Percentiles rank a stretch among this genome's conserved stretches.
These are phyloP conservation scores for Endomychus coccineus DNA, from an alignment of 2,888 invertebrate species.

Conservation along the genomic window DNA sequence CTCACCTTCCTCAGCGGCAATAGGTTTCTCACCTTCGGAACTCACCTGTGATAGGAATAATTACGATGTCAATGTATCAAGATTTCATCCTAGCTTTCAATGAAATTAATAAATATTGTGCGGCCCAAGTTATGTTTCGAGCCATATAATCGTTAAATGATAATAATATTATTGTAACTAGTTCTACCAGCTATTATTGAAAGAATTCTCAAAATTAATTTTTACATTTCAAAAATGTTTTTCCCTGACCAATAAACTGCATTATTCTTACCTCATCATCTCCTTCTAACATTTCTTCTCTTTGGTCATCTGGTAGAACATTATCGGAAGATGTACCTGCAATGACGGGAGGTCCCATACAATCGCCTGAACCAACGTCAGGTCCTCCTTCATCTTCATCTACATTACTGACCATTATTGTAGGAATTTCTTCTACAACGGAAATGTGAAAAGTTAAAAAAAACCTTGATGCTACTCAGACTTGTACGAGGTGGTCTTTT, in stretches of 20 bases:
- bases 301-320: slow-evolving; percentile 28
- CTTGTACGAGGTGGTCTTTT: background rate
- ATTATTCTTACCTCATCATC: slow-evolving; percentile 40
- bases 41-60: slow-evolving; percentile 46
- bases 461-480: background rate
- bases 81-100: too few relatives aligned
- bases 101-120: too few relatives aligned
- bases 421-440: slow-evolving; percentile 36
- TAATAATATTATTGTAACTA: too few relatives aligned
- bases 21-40: slow-evolving; percentile 57
- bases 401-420: slow-evolving; percentile 36
- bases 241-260: too few relatives aligned
- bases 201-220: too few relatives aligned
- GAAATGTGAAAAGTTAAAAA: background rate
- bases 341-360: slow-evolving; percentile 39
- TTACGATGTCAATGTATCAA: too few relatives aligned
- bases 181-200: too few relatives aligned
- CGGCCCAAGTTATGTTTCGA: too few relatives aligned
- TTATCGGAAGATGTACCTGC: slow-evolving; percentile 39
- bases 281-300: slow-evolving; percentile 37
- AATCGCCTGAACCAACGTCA: slow-evolving; percentile 39
- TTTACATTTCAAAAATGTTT: too few relatives aligned
- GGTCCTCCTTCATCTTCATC: slow-evolving; percentile 46
- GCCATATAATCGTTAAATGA: too few relatives aligned
- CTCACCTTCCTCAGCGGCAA: slow-evolving; percentile 43